Evolutionary conservation across 2,888 invertebrate species (phyloP).

Genomic region (Dasypolia templi): DNA sequence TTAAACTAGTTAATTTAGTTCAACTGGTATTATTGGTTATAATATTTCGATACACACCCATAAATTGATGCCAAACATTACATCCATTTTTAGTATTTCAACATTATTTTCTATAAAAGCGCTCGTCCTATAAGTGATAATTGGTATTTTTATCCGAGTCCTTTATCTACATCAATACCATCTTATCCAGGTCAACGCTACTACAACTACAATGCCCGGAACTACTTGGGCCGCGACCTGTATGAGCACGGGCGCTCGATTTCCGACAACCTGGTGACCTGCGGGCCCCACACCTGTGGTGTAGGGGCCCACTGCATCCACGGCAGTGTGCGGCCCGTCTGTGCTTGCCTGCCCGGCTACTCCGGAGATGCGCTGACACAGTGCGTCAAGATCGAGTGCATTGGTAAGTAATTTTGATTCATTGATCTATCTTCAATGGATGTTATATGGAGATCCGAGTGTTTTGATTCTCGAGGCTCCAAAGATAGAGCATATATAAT

Average conservation of each 20-base stretch:
- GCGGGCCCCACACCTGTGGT: slow-evolving; percentile 92
- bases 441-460: not conserved
- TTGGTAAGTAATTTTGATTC: slow-evolving; percentile 86
- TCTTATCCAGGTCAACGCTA: slow-evolving; percentile 80
- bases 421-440: not conserved
- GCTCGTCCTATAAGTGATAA: not conserved
- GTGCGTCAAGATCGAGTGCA: slow-evolving; percentile 94
- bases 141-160: not conserved
- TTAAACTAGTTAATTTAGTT: slow-evolving; percentile 12
- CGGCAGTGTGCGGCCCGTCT: slow-evolving; percentile 93
- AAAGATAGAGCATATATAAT: not conserved
- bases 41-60: not conserved
- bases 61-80: not conserved
- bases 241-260: slow-evolving; percentile 87
- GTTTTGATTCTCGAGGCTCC: not conserved
- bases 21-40: not conserved
- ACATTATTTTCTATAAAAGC: not conserved
- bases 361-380: slow-evolving; percentile 94
- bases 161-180: not conserved
- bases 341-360: slow-evolving; percentile 94
- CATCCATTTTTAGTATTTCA: not conserved
- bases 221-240: slow-evolving; percentile 80
- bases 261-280: slow-evolving; percentile 87
- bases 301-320: slow-evolving; percentile 92
- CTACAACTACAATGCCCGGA: slow-evolving; percentile 78